Percentiles rank a stretch among this genome's conserved stretches.
Conservation (phyloP, 2,113 vertebrate genomes). For the Onychostoma macrolepis region DNA sequence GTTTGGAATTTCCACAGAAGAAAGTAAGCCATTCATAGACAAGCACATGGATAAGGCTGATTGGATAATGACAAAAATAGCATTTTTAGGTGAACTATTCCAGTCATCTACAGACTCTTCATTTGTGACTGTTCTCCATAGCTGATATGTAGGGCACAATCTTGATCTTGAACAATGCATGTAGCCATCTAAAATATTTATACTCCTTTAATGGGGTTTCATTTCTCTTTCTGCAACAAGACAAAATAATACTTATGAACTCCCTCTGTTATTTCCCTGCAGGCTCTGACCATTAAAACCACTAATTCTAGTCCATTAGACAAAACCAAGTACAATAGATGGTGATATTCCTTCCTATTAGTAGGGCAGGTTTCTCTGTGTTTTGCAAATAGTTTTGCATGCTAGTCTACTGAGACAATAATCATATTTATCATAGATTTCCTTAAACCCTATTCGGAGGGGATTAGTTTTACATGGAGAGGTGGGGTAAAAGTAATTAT, state of each 20-base stretch:
- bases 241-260: neutral
- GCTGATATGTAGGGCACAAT: neutral
- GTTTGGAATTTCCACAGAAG: neutral
- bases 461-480: no score
- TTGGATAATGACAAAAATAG: neutral
- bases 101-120: neutral
- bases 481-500: no score
- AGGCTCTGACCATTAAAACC: constrained; percentile 14
- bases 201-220: constrained; percentile 25
- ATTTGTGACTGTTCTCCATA: neutral
- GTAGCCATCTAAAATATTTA: constrained; percentile 41
- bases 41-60: neutral
- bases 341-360: neutral
- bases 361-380: constrained; percentile 9
- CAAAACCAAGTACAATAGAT: neutral
- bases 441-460: no score
- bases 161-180: constrained; percentile 39
- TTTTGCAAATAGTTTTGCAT: neutral
- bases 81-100: neutral
- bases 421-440: neutral
- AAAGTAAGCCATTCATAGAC: neutral
- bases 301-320: neutral
- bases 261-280: neutral
- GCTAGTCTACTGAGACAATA: neutral
- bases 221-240: constrained; percentile 9